Evolutionary conservation across 2,797 vertebrate genomes (phyloP).

Genomic region (Onychomys torridus): DNA sequence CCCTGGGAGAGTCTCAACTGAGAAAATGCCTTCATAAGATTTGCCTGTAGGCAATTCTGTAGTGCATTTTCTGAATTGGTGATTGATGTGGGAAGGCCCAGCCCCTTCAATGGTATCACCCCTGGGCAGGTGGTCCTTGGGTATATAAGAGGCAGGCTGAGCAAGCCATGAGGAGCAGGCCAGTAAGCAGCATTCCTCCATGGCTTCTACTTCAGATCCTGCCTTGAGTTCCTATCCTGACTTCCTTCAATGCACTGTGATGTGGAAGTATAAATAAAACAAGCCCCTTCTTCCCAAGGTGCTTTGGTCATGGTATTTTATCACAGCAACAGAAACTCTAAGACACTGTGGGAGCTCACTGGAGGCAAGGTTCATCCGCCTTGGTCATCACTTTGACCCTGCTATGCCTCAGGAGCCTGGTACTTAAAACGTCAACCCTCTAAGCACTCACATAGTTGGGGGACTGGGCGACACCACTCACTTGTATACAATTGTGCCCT

Average conservation of each 20-base stretch:
- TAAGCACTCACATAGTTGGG: fast-evolving
- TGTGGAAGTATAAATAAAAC: neutral
- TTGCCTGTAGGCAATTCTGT: neutral
- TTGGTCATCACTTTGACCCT: neutral
- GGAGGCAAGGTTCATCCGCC: neutral
- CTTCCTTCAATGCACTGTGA: neutral
- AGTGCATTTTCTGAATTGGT: neutral
- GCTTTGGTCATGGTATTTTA: neutral
- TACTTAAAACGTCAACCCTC: neutral
- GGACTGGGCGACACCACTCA: constrained; percentile 79
- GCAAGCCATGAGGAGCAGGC: neutral
- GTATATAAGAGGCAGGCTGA: neutral
- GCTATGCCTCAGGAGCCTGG: neutral
- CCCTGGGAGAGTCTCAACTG: neutral
- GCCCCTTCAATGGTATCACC: neutral
- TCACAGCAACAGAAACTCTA: neutral
- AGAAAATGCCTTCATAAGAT: neutral
- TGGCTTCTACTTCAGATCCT: neutral
- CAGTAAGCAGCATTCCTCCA: neutral
- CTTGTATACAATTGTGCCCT: constrained; percentile 99
- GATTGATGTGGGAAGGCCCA: neutral
- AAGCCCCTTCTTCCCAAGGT: neutral
- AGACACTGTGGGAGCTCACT: neutral
- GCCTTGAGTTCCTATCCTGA: neutral
- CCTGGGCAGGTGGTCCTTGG: neutral